Evolutionary conservation across 2,797 vertebrate genomes (phyloP).

Genomic region (Acanthurus leucopareius): DNA sequence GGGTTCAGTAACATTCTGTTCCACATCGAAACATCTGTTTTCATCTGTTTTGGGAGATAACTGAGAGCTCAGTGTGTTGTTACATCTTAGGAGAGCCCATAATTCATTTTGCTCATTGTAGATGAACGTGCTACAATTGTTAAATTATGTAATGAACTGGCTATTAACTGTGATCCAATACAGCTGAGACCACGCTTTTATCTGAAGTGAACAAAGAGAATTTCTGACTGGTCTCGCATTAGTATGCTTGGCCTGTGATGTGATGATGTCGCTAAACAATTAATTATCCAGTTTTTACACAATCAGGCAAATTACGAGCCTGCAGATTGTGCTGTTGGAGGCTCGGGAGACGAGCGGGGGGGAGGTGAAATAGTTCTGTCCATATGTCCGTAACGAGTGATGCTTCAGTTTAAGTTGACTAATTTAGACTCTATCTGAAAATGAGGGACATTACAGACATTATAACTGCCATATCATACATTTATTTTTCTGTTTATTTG

Average conservation of each 20-base stretch:
- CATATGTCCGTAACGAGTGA: background rate
- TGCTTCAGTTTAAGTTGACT: constrained; percentile 1
- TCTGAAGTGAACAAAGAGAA: constrained; percentile 51
- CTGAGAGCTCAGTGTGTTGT: constrained; percentile 46
- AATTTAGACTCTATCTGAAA: constrained; percentile 5
- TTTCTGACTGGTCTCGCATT: constrained; percentile 53
- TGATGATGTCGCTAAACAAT: constrained; percentile 43
- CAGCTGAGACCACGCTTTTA: constrained; percentile 35
- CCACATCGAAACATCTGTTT: constrained; percentile 63
- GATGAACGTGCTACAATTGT: constrained; percentile 38
- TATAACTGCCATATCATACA: background rate
- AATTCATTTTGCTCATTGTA: constrained; percentile 70
- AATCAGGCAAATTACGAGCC: constrained; percentile 37
- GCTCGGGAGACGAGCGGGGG: background rate
- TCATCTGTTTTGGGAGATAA: constrained; percentile 76
- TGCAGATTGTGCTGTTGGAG: constrained; percentile 16
- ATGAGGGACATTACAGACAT: background rate
- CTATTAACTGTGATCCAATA: constrained; percentile 47
- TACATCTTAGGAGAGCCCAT: constrained; percentile 42
- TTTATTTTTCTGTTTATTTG: background rate
- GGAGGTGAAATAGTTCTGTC: background rate
- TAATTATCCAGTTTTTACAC: constrained; percentile 54
- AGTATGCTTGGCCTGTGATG: constrained; percentile 33
- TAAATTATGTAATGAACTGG: constrained; percentile 57
- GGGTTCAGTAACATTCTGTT: constrained; percentile 50